Percentiles rank a stretch among this genome's conserved stretches.
Conservation (phyloP, 2,113 vertebrate species). For the Macquaria australasica region DNA sequence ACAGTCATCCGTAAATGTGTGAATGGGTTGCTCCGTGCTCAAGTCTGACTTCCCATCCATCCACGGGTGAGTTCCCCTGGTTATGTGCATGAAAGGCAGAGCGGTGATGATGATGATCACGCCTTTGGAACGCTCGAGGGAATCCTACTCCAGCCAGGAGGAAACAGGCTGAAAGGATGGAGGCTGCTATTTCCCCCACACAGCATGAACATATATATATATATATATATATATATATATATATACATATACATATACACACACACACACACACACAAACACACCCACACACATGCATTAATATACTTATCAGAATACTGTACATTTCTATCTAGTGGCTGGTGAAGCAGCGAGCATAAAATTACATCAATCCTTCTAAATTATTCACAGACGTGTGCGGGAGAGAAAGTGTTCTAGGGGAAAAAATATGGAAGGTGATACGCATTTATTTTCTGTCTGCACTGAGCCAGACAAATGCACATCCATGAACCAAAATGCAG, state of each 20-base stretch:
- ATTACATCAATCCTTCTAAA: constrained; percentile 47
- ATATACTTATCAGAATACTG: neutral
- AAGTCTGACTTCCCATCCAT: constrained; percentile 21
- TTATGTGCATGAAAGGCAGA: constrained; percentile 10
- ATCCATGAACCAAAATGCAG: too few relatives aligned
- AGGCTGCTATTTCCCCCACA: constrained; percentile 12
- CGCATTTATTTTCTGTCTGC: constrained; percentile 12
- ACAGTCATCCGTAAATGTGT: constrained; percentile 27
- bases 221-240: too few relatives aligned
- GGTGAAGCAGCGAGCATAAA: constrained; percentile 18
- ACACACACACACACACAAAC: constrained; percentile 1
- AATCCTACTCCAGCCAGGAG: constrained; percentile 22
- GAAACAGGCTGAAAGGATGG: constrained; percentile 12
- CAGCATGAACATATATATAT: neutral
- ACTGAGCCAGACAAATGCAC: neutral
- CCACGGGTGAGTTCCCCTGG: constrained; percentile 23
- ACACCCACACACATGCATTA: neutral
- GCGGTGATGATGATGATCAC: constrained; percentile 1
- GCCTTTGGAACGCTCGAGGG: constrained; percentile 1
- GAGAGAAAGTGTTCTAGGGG: neutral
- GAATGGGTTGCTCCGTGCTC: constrained; percentile 36
- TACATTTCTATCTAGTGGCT: neutral
- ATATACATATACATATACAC: neutral
- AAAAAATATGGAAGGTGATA: constrained; percentile 21
- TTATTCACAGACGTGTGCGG: constrained; percentile 51